Evolutionary conservation across 2,888 invertebrate genomes (phyloP).

Genomic region (Glyphotaelius pellucidus): DNA sequence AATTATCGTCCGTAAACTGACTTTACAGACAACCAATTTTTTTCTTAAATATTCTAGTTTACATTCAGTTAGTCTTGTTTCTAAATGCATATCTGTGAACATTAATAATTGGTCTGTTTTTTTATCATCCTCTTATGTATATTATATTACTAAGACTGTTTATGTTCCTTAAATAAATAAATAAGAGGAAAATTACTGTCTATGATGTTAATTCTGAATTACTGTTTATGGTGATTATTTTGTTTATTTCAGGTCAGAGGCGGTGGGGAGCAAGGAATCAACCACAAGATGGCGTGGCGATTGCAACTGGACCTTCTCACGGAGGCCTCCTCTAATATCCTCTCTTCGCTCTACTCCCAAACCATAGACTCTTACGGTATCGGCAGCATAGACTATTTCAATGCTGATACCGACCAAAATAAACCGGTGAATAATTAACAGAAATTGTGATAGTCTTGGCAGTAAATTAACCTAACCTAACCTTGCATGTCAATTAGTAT

Average conservation of each 20-base stretch:
- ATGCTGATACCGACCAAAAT: slow-evolving; percentile 58
- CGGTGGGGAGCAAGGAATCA: slow-evolving; percentile 68
- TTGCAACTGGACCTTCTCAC: slow-evolving; percentile 68
- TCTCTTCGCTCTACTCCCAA: slow-evolving; percentile 68
- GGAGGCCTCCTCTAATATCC: slow-evolving; percentile 64
- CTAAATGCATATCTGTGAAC: too few species aligned
- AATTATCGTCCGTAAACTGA: too few species aligned
- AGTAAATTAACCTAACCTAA: neutral
- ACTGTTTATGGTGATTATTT: neutral
- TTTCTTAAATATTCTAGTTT: too few species aligned
- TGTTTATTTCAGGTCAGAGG: slow-evolving; percentile 67
- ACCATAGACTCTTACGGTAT: slow-evolving; percentile 66
- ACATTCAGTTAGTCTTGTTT: too few species aligned
- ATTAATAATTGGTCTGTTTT: too few species aligned
- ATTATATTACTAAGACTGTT: too few species aligned
- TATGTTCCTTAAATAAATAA: too few species aligned
- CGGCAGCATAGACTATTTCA: slow-evolving; percentile 22
- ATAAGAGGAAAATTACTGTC: too few species aligned
- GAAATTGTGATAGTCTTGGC: neutral
- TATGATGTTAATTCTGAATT: too few species aligned
- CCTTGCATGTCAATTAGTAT: neutral
- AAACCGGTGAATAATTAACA: neutral
- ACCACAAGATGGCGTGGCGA: slow-evolving; percentile 69
- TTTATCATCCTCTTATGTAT: too few species aligned
- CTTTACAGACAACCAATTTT: too few species aligned